Percentiles rank a stretch among this genome's conserved stretches.
phyloP scores from a whole-genome alignment of 2,888 invertebrate genomes.

The Eurois occulta region DNA sequence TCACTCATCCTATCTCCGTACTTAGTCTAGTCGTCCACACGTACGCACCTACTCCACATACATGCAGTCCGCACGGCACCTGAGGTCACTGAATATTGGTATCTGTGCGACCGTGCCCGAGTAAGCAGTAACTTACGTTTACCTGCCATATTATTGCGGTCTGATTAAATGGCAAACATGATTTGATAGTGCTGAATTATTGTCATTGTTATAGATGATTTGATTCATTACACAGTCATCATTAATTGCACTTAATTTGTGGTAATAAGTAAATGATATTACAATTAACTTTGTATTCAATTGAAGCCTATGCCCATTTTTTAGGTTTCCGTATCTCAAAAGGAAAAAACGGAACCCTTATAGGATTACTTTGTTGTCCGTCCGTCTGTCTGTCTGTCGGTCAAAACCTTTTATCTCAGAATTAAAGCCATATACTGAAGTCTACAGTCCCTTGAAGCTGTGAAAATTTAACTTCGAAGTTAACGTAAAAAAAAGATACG shows the following conservation, averaged over 20 bases:
- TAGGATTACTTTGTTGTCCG: too few species aligned
- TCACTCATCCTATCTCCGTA: constrained; percentile 72
- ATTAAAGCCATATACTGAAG: too few species aligned
- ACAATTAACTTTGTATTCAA: not conserved
- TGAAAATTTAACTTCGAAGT: too few species aligned
- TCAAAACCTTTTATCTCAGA: too few species aligned
- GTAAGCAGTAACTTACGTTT: constrained; percentile 48
- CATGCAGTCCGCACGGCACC: constrained; percentile 25
- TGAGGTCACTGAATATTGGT: constrained; percentile 48
- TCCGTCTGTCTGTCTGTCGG: too few species aligned
- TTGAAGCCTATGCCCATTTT: not conserved
- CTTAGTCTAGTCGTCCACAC: constrained; percentile 46
- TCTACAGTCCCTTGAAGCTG: too few species aligned
- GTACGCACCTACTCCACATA: constrained; percentile 33
- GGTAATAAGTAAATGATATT: not conserved
- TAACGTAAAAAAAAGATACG: too few species aligned
- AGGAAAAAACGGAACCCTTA: too few species aligned
- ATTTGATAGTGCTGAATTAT: constrained; percentile 57
- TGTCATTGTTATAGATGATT: constrained; percentile 44
- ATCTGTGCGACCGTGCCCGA: constrained; percentile 39
- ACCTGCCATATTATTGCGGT: constrained; percentile 46
- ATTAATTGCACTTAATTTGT: not conserved
- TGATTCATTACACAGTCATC: constrained; percentile 13
- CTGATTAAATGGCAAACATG: constrained; percentile 58
- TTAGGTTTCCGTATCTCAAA: too few species aligned